A percentile compares a stretch with the other conserved stretches of the same genome.
These are phyloP conservation scores for Byasa hedistus DNA, from an alignment of 2,888 invertebrate species.

Conservation along the genomic window DNA sequence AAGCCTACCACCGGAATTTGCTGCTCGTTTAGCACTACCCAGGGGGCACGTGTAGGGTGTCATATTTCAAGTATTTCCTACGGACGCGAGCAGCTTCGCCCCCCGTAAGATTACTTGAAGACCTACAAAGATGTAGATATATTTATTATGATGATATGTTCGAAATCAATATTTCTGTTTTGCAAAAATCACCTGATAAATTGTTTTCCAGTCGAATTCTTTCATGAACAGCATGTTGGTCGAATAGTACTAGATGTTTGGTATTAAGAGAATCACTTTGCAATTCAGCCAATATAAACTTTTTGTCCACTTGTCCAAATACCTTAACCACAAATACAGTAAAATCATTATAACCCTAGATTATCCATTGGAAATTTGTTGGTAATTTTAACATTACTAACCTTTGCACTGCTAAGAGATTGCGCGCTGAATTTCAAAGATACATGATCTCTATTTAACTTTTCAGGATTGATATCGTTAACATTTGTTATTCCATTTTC, in stretches of 20 bases:
- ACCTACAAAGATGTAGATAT: too few species aligned
- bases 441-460: slow-evolving; percentile 51
- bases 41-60: too few species aligned
- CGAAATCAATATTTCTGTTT: neutral
- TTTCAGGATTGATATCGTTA: slow-evolving; percentile 45
- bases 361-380: neutral
- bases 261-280: slow-evolving; percentile 38
- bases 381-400: slow-evolving; percentile 36
- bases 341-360: too few species aligned
- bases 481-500: slow-evolving; percentile 53
- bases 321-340: slow-evolving; percentile 63
- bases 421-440: slow-evolving; percentile 55
- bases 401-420: slow-evolving; percentile 55
- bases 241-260: slow-evolving; percentile 82
- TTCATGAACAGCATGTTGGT: slow-evolving; percentile 94
- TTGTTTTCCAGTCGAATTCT: slow-evolving; percentile 87
- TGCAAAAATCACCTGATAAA: slow-evolving; percentile 72
- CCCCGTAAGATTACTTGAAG: too few species aligned
- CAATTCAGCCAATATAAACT: slow-evolving; percentile 82
- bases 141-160: too few species aligned
- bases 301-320: slow-evolving; percentile 87
- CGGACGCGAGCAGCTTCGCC: too few species aligned
- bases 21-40: too few species aligned
- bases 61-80: too few species aligned
- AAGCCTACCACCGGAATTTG: too few species aligned